Percentiles rank a stretch among this genome's conserved stretches.
These are phyloP conservation scores for Petrophora chlorosata DNA, from an alignment of 2,888 invertebrate species.

Conservation along the genomic window DNA sequence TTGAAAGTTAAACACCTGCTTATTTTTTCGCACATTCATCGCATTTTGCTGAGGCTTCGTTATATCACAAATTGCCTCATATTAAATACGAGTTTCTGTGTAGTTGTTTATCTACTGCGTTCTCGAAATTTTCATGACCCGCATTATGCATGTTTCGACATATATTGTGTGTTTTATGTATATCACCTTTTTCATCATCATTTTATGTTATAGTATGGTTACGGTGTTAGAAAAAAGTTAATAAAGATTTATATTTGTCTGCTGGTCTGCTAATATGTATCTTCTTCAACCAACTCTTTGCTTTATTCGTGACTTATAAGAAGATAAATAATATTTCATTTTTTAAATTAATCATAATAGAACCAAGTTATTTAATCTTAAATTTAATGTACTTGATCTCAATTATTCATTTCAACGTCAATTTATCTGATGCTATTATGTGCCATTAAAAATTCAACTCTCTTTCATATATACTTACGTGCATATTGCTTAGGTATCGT, in stretches of 20 bases:
- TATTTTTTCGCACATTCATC: conserved; percentile 21
- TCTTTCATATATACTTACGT: too few relatives aligned
- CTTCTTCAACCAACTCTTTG: too few relatives aligned
- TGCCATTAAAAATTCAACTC: too few relatives aligned
- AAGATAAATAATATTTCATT: too few relatives aligned
- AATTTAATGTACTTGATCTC: neutral
- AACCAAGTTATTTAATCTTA: neutral
- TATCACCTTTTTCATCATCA: neutral
- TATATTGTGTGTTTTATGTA: neutral
- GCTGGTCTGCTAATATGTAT: too few relatives aligned
- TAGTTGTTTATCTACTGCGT: neutral
- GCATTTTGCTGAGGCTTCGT: conserved; percentile 8
- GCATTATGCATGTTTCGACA: neutral
- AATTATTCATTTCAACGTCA: neutral
- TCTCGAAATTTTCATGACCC: neutral
- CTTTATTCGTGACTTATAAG: too few relatives aligned
- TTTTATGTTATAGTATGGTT: too few relatives aligned
- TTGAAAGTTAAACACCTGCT: conserved; percentile 44
- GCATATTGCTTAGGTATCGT: too few relatives aligned
- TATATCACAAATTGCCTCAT: conserved; percentile 5
- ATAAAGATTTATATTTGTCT: too few relatives aligned
- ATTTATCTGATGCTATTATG: neutral
- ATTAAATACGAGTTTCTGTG: conserved; percentile 2
- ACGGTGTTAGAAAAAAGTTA: too few relatives aligned
- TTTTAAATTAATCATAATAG: neutral